Evolutionary conservation across 2,888 invertebrate genomes (phyloP), one percentile per base, ranked within the genome.

Genomic region (Noctua comes): DNA sequence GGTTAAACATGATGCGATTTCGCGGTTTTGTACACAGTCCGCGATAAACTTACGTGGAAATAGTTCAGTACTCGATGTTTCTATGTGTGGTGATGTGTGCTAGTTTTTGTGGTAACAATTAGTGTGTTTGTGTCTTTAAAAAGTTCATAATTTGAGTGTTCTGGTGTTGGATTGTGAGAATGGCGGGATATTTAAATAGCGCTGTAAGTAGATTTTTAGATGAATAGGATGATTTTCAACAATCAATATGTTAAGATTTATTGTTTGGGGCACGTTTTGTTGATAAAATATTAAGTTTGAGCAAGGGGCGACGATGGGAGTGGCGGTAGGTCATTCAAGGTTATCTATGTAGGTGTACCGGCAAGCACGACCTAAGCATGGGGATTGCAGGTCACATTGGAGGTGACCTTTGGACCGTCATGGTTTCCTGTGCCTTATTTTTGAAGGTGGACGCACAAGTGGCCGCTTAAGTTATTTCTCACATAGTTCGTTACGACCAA

Each of bases 1-100:
- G 97, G 97, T 97, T 96, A 97, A 96, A 97, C 95, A 95, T 94
- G 94, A 94, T 93, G 94, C 91, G 95, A 94, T 93, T 96, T 95
- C 93, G 94, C 95, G 95, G 95, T 92, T 95, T 95, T 94, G 93
- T 95, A 93, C 93, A 94, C 94, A 94, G 94, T 94, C 86, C 90
- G 92, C 90, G 93, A 91, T 92, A 92, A 91, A 91, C 90, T 90
- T 88, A 90, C 90, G 93, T 90, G 87, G 89, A 84, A 87, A 92
- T 90, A 87, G 89, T 82, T 88, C 86, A 89, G 89, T 91, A 80
- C 77, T 89, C 80, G 66, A 83, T 89, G 80, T 90, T 92, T 89
- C 72, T 85, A 92, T 93, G 93, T 84, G 84, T 85, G 83, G 91
- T 93, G 92, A 79, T 83, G 83, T 83, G 80, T 84, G 76, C 57